Evolutionary conservation across 2,113 vertebrate species (phyloP).

Genomic region (Myrmecophaga tridactyla): DNA sequence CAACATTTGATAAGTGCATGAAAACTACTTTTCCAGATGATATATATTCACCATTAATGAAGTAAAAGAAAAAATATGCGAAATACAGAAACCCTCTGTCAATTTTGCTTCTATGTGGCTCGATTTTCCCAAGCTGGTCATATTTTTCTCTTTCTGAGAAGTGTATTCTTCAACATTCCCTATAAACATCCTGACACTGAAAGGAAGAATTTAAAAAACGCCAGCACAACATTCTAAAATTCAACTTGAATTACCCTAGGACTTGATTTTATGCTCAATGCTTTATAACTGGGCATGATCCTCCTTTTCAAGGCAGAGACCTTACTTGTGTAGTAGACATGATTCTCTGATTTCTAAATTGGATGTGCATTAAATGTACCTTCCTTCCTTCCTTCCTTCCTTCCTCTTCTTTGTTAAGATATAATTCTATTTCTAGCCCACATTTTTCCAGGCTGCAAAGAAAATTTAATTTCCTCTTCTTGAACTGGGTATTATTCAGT

Average conservation of each 20-base stretch:
- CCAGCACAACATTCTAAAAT: neutral
- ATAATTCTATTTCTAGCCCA: neutral
- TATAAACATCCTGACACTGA: neutral
- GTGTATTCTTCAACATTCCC: neutral
- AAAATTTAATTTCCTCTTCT: neutral
- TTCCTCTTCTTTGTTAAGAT: neutral
- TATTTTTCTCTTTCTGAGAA: neutral
- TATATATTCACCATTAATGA: neutral
- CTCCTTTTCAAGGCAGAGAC: neutral
- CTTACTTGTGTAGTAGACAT: neutral
- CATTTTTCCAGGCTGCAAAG: neutral
- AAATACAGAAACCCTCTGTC: neutral
- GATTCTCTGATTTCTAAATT: neutral
- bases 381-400: slow-evolving; percentile 53
- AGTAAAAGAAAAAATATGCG: neutral
- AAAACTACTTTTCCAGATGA: neutral
- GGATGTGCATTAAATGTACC: neutral
- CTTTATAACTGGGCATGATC: neutral
- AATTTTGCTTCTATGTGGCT: neutral
- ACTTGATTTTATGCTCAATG: neutral
- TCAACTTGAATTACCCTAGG: neutral
- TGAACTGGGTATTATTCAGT: neutral
- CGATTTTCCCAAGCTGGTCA: neutral
- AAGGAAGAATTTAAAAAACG: neutral
- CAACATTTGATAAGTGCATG: neutral